A percentile compares a stretch with the other conserved stretches of the same genome.
Conservation (phyloP, 2,113 vertebrate species). For the Epinephelus moara region DNA sequence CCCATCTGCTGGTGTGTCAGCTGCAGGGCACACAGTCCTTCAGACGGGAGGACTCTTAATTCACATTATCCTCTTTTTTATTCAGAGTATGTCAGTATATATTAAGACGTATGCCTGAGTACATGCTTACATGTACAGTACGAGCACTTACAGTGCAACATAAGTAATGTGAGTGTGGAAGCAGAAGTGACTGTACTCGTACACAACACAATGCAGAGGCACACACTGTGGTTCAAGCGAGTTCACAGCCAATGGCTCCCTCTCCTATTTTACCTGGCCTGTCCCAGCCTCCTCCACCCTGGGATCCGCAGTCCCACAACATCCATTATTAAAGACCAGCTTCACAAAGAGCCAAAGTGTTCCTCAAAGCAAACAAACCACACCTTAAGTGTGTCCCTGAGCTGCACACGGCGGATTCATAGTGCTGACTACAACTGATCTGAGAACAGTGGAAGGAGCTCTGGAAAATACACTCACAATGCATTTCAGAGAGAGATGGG, state of each 20-base stretch:
- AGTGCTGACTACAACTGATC: conserved; percentile 62
- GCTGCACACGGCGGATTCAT: conserved; percentile 40
- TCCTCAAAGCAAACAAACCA: conserved; percentile 62
- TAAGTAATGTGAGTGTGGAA: not conserved
- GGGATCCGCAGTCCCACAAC: conserved; percentile 76
- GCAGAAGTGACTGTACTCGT: conserved; percentile 15
- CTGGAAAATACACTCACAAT: conserved; percentile 43
- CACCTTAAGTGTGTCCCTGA: conserved; percentile 66
- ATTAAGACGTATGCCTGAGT: conserved; percentile 21
- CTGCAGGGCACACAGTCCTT: conserved; percentile 40
- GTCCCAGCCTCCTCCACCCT: conserved; percentile 64
- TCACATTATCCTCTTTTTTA: conserved; percentile 1
- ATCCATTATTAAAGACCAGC: conserved; percentile 79
- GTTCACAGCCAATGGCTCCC: conserved; percentile 38
- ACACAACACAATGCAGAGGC: conserved; percentile 39
- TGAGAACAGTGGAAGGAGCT: conserved; percentile 35
- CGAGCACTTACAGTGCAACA: conserved; percentile 24
- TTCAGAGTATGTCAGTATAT: conserved; percentile 12
- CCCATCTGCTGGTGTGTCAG: conserved; percentile 57
- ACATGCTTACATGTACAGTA: conserved; percentile 2
- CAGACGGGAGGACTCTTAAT: conserved; percentile 33
- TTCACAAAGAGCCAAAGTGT: conserved; percentile 70
- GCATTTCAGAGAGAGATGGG: conserved; percentile 29
- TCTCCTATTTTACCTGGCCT: conserved; percentile 55
- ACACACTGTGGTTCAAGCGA: conserved; percentile 39